Percentiles rank a stretch among this genome's conserved stretches.
Conservation (phyloP, 2,113 vertebrate species). For the Brachypodius melanocephalos region DNA sequence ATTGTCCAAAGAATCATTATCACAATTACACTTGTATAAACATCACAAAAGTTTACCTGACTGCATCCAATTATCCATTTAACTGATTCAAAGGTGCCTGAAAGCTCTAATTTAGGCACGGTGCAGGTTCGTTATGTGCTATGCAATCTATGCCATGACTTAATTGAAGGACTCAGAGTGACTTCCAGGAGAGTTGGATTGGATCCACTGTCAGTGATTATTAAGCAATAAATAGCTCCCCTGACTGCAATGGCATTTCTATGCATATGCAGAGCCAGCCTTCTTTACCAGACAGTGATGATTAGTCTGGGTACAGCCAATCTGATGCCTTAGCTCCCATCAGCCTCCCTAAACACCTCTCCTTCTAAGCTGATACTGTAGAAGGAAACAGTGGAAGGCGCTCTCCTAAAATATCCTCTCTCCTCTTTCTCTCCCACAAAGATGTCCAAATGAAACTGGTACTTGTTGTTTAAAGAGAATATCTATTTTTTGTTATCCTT, state of each 20-base stretch:
- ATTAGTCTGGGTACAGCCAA: neutral
- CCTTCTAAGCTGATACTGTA: neutral
- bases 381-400: neutral
- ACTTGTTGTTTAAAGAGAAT: neutral
- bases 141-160: neutral
- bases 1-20: slow-evolving; percentile 7
- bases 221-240: neutral
- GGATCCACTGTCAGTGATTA: neutral
- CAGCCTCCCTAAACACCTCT: neutral
- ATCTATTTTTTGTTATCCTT: neutral
- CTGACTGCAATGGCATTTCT: neutral
- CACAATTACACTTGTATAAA: slow-evolving; percentile 10
- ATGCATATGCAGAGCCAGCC: neutral
- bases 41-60: slow-evolving; percentile 17
- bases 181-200: neutral
- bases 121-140: neutral
- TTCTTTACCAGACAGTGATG: neutral
- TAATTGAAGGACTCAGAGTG: neutral
- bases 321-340: neutral
- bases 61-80: slow-evolving; percentile 16
- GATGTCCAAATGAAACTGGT: neutral
- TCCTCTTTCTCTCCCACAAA: neutral
- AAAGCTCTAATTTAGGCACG: neutral
- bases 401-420: neutral
- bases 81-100: neutral